These are phyloP conservation scores for Electrophaes corylata DNA, from an alignment of 2,888 invertebrate genomes.

Conservation along the genomic window DNA sequence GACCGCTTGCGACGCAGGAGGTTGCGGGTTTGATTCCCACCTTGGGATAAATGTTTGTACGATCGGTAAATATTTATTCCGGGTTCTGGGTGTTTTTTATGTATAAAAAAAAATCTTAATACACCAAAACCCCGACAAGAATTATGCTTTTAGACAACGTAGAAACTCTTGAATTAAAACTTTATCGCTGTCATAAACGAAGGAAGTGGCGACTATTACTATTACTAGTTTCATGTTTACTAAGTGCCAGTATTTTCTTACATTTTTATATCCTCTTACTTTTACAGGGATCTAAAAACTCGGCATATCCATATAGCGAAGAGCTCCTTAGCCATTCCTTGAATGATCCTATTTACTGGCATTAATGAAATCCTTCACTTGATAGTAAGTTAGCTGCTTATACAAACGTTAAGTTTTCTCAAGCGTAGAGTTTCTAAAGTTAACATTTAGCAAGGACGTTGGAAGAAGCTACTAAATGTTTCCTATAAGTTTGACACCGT, in stretches of 20 bases:
- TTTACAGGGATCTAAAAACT: neutral
- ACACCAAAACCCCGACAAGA: too few relatives aligned
- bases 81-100: too few relatives aligned
- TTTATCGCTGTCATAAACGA: too few relatives aligned
- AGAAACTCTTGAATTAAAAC: neutral
- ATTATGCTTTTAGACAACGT: too few relatives aligned
- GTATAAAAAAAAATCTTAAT: too few relatives aligned
- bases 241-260: neutral
- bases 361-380: conserved; percentile 6
- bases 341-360: conserved; percentile 8
- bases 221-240: too few relatives aligned
- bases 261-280: neutral
- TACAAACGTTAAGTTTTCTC: conserved; percentile 12
- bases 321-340: neutral
- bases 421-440: conserved; percentile 8
- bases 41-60: too few relatives aligned
- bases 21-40: too few relatives aligned
- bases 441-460: conserved; percentile 18
- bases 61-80: too few relatives aligned
- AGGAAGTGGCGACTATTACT: too few relatives aligned
- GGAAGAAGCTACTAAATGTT: neutral
- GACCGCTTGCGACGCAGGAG: too few relatives aligned
- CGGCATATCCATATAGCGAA: neutral
- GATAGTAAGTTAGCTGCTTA: neutral
- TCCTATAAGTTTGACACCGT: neutral